A percentile compares a stretch with the other conserved stretches of the same genome.
Conservation (phyloP, 2,797 vertebrate species). For the Acipenser transmontanus region DNA sequence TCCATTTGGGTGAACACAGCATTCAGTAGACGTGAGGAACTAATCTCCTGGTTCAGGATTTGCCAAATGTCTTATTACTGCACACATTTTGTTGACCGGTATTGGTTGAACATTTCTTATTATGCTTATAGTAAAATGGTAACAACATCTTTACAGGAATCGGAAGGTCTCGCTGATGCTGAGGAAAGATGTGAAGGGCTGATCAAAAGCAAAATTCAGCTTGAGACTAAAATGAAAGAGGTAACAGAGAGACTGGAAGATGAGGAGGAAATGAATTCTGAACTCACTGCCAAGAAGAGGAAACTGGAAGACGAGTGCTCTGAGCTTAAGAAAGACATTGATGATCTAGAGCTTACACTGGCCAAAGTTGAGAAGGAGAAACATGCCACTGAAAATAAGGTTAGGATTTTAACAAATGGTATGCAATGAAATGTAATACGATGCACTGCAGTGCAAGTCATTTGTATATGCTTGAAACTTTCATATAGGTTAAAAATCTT, state of each 20-base stretch:
- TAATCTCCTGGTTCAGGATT: too few species aligned
- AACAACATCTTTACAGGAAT: constrained; percentile 32
- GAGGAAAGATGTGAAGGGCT: constrained; percentile 15
- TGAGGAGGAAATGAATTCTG: constrained; percentile 56
- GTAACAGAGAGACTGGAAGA: constrained; percentile 23
- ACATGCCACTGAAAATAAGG: constrained; percentile 75
- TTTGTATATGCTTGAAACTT: constrained; percentile 20
- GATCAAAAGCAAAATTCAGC: constrained; percentile 42
- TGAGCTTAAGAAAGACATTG: constrained; percentile 74
- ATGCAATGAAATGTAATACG: constrained; percentile 24
- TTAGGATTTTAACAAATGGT: constrained; percentile 11
- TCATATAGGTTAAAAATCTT: constrained; percentile 63
- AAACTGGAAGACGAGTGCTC: constrained; percentile 76
- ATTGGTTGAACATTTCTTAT: too few species aligned
- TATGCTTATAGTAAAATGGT: too few species aligned
- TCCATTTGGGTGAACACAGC: too few species aligned
- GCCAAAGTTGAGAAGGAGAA: constrained; percentile 75
- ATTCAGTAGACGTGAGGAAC: too few species aligned
- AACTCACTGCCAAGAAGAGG: constrained; percentile 58
- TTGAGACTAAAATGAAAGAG: constrained; percentile 42
- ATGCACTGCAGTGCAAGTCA: constrained; percentile 38
- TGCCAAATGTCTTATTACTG: too few species aligned
- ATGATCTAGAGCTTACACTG: constrained; percentile 69
- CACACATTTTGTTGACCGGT: too few species aligned
- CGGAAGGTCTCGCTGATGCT: constrained; percentile 45